Evolutionary conservation across 2,797 vertebrate genomes (phyloP), one percentile per base, ranked within the genome.

Genomic region (Coluber constrictor): DNA sequence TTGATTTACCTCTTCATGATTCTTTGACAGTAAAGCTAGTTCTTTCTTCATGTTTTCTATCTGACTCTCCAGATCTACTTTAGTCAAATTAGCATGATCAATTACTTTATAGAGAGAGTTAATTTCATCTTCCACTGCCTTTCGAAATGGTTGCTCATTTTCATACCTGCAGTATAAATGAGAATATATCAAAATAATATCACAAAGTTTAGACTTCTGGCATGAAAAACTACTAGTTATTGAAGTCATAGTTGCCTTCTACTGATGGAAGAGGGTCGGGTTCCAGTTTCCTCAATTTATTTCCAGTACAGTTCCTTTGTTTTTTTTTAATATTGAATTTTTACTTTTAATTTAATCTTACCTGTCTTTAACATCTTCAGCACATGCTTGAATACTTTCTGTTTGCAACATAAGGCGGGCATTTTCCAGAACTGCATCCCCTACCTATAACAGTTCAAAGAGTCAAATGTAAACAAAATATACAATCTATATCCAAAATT

Each of bases 351-450:
- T 54, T 47, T 47, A 63, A 27, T 1, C 54, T 97, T 97, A 99
- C 99, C 99, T 99, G 92, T 99, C 98, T 96, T 98, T 99, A 93
- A 99, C 98, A 96, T 99, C 98, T 93, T 99, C 98, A 0, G 98
- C 98, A 4, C 97, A 98, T 51, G 98, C 99, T 97, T 99, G 99
- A 90, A 98, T 96, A 37, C 98, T 99, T 96, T 99, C 99, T 0
- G 98, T 99, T 97, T 99, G 98, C 92, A 99, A 98, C 98, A 99
- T 98, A 86, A 99, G 98, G 18, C 97, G 97, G 90, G 99, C 99
- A 2, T 99, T 99, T 95, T 98, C 98, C 95, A 99, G 96, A 95
- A 99, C 98, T 3, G 98, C 98, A 95, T 99, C 98, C 0, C 98
- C 98, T 92, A 99, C 98, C 99, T 99, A 95, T 16, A 96, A 95